phyloP scores from a whole-genome alignment of 2,888 invertebrate genomes.

The Apoda limacodes region DNA sequence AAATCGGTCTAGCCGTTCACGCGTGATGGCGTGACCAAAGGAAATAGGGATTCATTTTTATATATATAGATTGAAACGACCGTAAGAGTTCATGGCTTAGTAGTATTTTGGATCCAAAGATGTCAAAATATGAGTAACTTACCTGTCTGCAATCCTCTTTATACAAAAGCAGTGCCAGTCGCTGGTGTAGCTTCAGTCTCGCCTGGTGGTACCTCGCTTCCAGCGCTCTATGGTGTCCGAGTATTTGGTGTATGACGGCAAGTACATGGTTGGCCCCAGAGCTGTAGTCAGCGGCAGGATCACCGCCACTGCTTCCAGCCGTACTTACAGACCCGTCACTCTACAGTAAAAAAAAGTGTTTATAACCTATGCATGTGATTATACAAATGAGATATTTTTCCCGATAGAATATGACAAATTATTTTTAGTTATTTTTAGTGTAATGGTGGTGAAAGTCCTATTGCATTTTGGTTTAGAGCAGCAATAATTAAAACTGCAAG shows the following conservation, averaged over 20 bases:
- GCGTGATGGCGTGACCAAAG: too few species aligned
- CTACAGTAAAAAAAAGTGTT: slow-evolving; percentile 22
- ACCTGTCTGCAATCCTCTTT: slow-evolving; percentile 98
- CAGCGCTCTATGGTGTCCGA: slow-evolving; percentile 92
- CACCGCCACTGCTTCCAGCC: slow-evolving; percentile 76
- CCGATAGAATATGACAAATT: too few species aligned
- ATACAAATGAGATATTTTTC: too few species aligned
- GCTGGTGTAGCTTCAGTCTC: slow-evolving; percentile 94
- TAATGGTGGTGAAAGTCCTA: background rate
- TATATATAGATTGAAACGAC: too few species aligned
- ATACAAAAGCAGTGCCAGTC: slow-evolving; percentile 90
- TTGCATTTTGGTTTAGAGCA: too few species aligned
- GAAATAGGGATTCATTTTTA: too few species aligned
- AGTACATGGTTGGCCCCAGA: slow-evolving; percentile 97
- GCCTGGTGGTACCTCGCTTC: slow-evolving; percentile 97
- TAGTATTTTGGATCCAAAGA: too few species aligned
- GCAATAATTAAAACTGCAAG: too few species aligned
- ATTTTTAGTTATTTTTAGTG: background rate
- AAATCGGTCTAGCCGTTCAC: too few species aligned
- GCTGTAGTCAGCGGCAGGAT: slow-evolving; percentile 95
- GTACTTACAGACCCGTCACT: slow-evolving; percentile 61
- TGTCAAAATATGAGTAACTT: too few species aligned
- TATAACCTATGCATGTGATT: background rate
- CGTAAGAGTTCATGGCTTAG: too few species aligned
- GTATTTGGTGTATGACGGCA: slow-evolving; percentile 95